A percentile compares a stretch with the other conserved stretches of the same genome.
phyloP scores from a whole-genome alignment of 2,797 vertebrate species.

The Diglossa cyanea region DNA sequence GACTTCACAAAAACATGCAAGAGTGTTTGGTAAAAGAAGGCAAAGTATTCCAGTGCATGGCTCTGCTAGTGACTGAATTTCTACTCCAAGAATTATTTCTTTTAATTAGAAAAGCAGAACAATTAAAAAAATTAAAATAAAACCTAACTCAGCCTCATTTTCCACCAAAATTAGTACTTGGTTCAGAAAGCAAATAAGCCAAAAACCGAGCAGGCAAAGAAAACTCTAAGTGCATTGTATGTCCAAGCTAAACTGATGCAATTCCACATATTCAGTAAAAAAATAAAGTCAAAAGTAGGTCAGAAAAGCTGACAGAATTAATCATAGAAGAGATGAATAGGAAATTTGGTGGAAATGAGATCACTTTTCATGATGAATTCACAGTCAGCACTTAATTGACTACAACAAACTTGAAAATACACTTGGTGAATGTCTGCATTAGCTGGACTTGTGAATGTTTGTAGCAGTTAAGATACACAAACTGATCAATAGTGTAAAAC shows the following conservation, averaged over 20 bases:
- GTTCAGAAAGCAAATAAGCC: not conserved
- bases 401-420: conserved; percentile 60
- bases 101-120: not conserved
- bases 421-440: conserved; percentile 47
- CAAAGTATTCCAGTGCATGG: not conserved
- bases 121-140: not conserved
- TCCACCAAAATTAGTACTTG: not conserved
- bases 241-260: not conserved
- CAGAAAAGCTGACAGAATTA: conserved; percentile 53
- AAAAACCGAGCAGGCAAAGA: not conserved
- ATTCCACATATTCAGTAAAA: not conserved
- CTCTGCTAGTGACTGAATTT: not conserved
- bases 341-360: conserved; percentile 53
- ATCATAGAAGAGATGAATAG: conserved; percentile 38
- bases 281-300: conserved; percentile 27
- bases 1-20: not conserved
- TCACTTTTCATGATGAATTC: conserved; percentile 50
- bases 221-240: not conserved
- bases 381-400: conserved; percentile 67
- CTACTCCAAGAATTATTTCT: not conserved
- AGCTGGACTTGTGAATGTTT: conserved; percentile 65
- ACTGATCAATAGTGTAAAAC: conserved; percentile 79
- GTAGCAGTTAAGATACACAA: conserved; percentile 69
- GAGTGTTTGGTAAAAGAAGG: not conserved
- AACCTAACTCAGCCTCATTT: not conserved